phyloP scores from a whole-genome alignment of 1,140 invertebrate species.

The Panulirus ornatus region DNA sequence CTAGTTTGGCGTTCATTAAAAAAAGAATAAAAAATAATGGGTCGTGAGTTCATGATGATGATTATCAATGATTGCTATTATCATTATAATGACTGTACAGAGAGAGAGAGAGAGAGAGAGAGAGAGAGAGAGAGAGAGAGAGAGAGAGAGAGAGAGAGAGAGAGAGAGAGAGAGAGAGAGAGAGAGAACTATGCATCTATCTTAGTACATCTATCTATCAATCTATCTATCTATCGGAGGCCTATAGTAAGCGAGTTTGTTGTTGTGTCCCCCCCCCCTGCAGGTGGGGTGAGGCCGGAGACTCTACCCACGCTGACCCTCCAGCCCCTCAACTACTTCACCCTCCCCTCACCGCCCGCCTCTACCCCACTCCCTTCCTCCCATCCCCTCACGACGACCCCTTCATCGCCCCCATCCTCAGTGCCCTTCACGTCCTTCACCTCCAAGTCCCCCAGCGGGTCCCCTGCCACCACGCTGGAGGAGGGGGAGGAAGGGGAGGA shows the following conservation, averaged over 20 bases:
- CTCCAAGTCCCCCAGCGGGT: background rate
- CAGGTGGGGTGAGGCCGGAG: background rate
- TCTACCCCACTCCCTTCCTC: background rate
- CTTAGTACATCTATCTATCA: background rate
- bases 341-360: background rate
- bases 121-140: background rate
- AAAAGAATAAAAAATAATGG: too few relatives aligned
- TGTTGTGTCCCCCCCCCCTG: too few relatives aligned
- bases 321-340: slow-evolving; percentile 1
- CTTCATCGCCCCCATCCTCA: too few relatives aligned
- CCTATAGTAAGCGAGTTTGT: too few relatives aligned
- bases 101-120: slow-evolving; percentile 3
- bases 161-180: too few relatives aligned
- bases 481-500: background rate
- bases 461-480: background rate
- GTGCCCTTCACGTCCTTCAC: background rate
- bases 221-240: background rate
- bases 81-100: too few relatives aligned
- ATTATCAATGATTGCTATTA: too few relatives aligned
- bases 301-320: background rate
- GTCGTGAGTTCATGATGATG: too few relatives aligned
- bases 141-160: too few relatives aligned
- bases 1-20: too few relatives aligned
- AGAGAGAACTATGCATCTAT: background rate
- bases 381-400: background rate